Percentiles rank a stretch among this genome's conserved stretches.
Conservation (phyloP, 2,797 vertebrate genomes). For the Selene dorsalis region DNA sequence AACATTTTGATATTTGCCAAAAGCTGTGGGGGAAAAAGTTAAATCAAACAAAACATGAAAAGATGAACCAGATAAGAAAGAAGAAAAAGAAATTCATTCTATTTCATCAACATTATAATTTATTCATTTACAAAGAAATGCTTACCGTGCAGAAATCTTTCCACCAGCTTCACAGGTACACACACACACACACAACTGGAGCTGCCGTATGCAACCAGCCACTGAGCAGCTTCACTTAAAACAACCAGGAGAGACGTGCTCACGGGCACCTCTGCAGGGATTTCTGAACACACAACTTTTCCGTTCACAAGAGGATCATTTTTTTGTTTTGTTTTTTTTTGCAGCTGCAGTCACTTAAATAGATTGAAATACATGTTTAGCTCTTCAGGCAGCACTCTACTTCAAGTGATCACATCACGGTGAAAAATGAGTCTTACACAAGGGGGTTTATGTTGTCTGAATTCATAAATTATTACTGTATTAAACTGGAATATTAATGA, state of each 20-base stretch:
- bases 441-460: not conserved
- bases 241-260: not conserved
- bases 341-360: constrained; percentile 8
- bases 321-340: too few species aligned
- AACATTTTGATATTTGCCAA: not conserved
- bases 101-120: constrained; percentile 33
- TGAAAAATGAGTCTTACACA: not conserved
- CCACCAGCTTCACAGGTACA: constrained; percentile 2
- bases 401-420: constrained; percentile 8
- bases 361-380: constrained; percentile 11
- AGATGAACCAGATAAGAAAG: not conserved
- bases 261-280: constrained; percentile 19
- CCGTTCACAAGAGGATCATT: not conserved
- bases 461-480: not conserved
- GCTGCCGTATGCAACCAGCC: constrained; percentile 11
- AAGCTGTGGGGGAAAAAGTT: not conserved
- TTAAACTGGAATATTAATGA: not conserved
- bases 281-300: constrained; percentile 11
- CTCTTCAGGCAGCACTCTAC: constrained; percentile 1
- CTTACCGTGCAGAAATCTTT: constrained; percentile 13
- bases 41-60: not conserved
- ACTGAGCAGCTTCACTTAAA: constrained; percentile 20
- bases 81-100: too few species aligned
- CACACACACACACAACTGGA: constrained; percentile 44
- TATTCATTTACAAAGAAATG: constrained; percentile 42